Evolutionary conservation across 35 echinoderm and acorn worm genomes (phyloP), one percentile per base, ranked within the genome.

Genomic region (Hemicentrotus pulcherrimus): DNA sequence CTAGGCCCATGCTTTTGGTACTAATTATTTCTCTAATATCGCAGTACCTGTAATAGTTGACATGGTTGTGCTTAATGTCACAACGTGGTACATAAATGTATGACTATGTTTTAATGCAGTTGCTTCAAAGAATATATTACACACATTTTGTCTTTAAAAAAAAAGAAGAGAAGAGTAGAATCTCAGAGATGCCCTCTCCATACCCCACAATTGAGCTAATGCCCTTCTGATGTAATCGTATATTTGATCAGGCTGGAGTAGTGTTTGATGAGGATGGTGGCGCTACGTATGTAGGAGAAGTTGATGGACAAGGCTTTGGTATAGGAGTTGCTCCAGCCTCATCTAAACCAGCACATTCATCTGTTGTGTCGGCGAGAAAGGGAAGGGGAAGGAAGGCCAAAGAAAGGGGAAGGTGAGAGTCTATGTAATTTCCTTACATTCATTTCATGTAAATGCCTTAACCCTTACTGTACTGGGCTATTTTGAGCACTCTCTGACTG

Each of bases 281-380:
- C 33, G 98, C 96, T 46, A 95, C 96, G 0, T 99, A 96, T 86
- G 98, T 99, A 11, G 98, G 98, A 88, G 98, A 99, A 32, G 94
- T 97, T 9, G 98, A 99, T 24, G 95, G 96, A n/a, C 96, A 97
- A 86, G 97, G 96, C 50, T 99, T 99, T 91, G 98, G 98, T 78
- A 94, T 99, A 2, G 98, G 98, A 33, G 88, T 97, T 19, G 98
- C 98, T 18, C 98, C 98, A 2, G 85, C 96, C 2, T 95, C 96
- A 86, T 52, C 97, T 46, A 99, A 99, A 61, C 97, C 97, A 16
- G 95, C 96, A 8, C 96, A 96, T 65, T 99, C 98, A 19, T 94
- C 98, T 12, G 97, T 99, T 7, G 98, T 97, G 41, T 97, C 98
- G 0, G 98, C 98, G 22, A 97, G 96, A 95, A 99, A 97, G 95